A percentile compares a stretch with the other conserved stretches of the same genome.
phyloP scores from a whole-genome alignment of 2,888 invertebrate species.

The Elmis aenea region DNA sequence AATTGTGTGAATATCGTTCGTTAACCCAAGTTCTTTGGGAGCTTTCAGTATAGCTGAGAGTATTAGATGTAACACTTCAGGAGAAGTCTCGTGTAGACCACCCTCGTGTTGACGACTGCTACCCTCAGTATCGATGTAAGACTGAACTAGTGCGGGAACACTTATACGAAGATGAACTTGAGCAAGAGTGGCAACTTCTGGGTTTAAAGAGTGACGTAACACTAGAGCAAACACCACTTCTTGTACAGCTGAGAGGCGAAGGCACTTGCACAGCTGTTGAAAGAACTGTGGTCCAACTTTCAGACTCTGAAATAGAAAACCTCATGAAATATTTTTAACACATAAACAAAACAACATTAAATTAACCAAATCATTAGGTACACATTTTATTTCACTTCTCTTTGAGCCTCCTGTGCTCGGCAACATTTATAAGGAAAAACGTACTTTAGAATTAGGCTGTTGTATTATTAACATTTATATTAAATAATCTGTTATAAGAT shows the following conservation, averaged over 20 bases:
- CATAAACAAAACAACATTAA: no score
- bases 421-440: no score
- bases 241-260: constrained; percentile 82
- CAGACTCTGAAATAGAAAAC: constrained; percentile 58
- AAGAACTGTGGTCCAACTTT: constrained; percentile 77
- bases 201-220: constrained; percentile 72
- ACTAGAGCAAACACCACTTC: constrained; percentile 88
- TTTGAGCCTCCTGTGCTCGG: no score
- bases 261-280: constrained; percentile 76
- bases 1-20: constrained; percentile 68
- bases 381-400: no score
- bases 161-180: constrained; percentile 75
- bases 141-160: constrained; percentile 78
- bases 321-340: constrained; percentile 18
- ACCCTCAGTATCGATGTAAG: constrained; percentile 79
- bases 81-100: constrained; percentile 84
- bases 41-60: constrained; percentile 59
- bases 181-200: constrained; percentile 69
- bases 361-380: no score
- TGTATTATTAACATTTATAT: no score
- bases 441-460: no score
- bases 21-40: constrained; percentile 59
- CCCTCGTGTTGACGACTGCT: constrained; percentile 65
- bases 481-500: no score
- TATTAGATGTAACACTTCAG: constrained; percentile 83